These are phyloP conservation scores for Osmerus eperlanus DNA, from an alignment of 2,113 vertebrate genomes.

Conservation along the genomic window DNA sequence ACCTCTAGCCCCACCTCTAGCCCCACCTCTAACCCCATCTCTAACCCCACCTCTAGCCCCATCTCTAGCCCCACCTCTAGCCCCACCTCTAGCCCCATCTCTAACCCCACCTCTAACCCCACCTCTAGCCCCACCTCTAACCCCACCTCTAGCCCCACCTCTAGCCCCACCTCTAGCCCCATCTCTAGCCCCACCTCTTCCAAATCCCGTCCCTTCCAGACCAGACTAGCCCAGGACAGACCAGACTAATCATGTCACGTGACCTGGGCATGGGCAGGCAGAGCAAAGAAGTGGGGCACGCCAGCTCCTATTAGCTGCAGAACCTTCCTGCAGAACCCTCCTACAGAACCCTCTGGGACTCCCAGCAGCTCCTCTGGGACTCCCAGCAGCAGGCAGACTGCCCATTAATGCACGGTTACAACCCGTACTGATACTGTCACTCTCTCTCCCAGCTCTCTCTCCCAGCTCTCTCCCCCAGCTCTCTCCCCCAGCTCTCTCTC, in stretches of 20 bases:
- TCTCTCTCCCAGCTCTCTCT: constrained; percentile 13
- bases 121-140: too few relatives aligned
- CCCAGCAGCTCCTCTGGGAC: constrained; percentile 80
- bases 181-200: too few relatives aligned
- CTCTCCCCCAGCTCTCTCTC: not conserved
- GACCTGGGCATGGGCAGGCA: not conserved
- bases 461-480: not conserved
- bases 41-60: too few relatives aligned
- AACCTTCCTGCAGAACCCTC: constrained; percentile 66
- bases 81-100: too few relatives aligned
- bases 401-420: constrained; percentile 96
- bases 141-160: too few relatives aligned
- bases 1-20: too few relatives aligned
- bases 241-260: not conserved
- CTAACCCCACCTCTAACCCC: too few relatives aligned
- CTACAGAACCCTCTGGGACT: constrained; percentile 42
- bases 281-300: constrained; percentile 79
- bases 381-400: constrained; percentile 82
- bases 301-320: constrained; percentile 74
- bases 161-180: too few relatives aligned
- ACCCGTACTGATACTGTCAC: constrained; percentile 88
- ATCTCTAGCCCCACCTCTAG: too few relatives aligned
- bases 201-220: too few relatives aligned
- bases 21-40: too few relatives aligned
- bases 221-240: too few relatives aligned